Percentiles rank a stretch among this genome's conserved stretches.
Conservation (phyloP, 2,113 vertebrate species). For the Alligator sinensis region DNA sequence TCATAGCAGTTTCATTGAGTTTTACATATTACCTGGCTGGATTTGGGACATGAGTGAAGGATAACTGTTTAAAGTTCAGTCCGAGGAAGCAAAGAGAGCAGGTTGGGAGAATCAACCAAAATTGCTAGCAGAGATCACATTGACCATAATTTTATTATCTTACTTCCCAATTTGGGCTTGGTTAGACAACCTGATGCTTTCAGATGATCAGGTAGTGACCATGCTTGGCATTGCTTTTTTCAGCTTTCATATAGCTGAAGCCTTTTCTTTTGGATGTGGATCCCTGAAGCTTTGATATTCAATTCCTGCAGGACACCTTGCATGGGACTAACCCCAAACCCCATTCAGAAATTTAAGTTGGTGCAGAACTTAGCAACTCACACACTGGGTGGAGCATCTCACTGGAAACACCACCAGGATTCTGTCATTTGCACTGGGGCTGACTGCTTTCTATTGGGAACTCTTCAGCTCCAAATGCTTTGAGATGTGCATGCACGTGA, state of each 20-base stretch:
- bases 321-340: background rate
- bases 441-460: conserved; percentile 3
- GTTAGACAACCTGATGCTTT: background rate
- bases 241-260: background rate
- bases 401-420: background rate
- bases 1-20: background rate
- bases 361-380: accelerated
- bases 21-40: too few species aligned
- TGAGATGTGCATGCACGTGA: background rate
- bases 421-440: background rate
- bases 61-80: background rate
- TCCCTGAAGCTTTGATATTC: background rate
- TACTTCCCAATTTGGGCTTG: too few species aligned
- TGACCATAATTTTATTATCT: too few species aligned
- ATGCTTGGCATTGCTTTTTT: background rate
- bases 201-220: background rate
- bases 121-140: background rate
- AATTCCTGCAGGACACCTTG: background rate
- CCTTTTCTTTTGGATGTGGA: background rate
- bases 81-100: background rate
- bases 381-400: background rate
- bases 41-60: background rate
- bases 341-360: background rate
- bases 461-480: conserved; percentile 13
- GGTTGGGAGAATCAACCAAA: background rate